Base-by-base conservation (phyloP, 2,113 vertebrate genomes). In the Lepisosteus osseus region DNA sequence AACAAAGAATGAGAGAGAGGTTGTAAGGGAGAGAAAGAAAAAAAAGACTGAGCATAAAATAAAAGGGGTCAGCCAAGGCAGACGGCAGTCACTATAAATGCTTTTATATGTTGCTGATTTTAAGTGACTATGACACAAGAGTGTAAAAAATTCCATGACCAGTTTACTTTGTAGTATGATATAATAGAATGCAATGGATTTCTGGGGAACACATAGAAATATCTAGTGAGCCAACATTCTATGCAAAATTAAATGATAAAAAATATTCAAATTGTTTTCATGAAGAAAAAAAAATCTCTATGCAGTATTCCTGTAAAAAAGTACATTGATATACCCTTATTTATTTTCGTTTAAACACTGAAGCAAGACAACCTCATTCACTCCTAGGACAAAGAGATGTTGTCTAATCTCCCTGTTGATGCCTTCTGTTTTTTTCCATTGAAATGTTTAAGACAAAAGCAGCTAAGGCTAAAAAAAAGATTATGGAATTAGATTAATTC, bases 61-160 rank as follows among this genome's bases (percentile, higher is more conserved):
- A 67, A 55, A 74, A 70, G 40, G 6, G 40, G 54, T 61, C 13
- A 41, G 7, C 29, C 6, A 13, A 66, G 59, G 70, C 65, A 67
- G 51, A 42, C 62, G 7, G 61, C 12, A 55, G 15, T 44, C 61
- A 44, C 51, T 54, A 42, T 44, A 70, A 68, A 54, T 9, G 54
- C 14, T 56, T 11, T 61, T 61, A 70, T 61, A 61, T 61, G 57
- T 17, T 61, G 56, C 61, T 56, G 45, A 73, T 62, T 57, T 62
- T 74, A 79, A 83, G 77, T 86, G 81, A 78, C 81, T 80, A 80
- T 79, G 82, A 80, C 84, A 84, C 78, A 76, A 78, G 41, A 78
- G 9, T 57, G 79, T 67, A 83, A 42, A 65, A 78, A 68, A 68
- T 71, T 77, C 55, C 79, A 29, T 76, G 45, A 72, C 70, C 74